Evolutionary conservation across 2,113 vertebrate genomes (phyloP), one percentile per base, ranked within the genome.

Genomic region (Seriola quinqueradiata): DNA sequence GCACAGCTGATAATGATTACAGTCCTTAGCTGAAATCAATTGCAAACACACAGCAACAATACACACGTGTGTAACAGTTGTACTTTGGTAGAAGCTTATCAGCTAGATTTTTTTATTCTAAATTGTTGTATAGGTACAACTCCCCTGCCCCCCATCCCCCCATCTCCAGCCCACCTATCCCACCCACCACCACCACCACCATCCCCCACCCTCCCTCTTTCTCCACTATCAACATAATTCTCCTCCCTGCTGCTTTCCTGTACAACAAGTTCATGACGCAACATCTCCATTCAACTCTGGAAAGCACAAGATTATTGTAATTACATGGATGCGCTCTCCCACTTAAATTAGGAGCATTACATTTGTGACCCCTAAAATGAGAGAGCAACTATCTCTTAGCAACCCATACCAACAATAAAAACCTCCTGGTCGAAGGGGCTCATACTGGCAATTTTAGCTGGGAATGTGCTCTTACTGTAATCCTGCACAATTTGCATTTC

Each of bases 261-360:
- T 67, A 66, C 64, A 69, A 68, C 52, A 75, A 28, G 32, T 79
- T 63, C 52, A 69, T 83, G 84, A 92, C 32, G 75, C 70, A 83
- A 70, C 79, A 79, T 86, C 74, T 71, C 75, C 61, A 69, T 82
- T 83, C 79, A 83, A 63, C 75, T 79, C 77, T 65, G 81, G 38
- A 60, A 90, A 89, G 79, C 68, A 81, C 70, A 74, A 79, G 88
- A 90, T 90, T 92, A 89, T 92, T 91, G 83, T 93, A 92, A 93
- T 93, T 93, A 93, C 79, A 91, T 76, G 89, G 88, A 86, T 89
- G 77, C n/a, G 55, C 81, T 92, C 79, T 85, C 64, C 87, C 69
- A 71, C 70, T 75, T 57, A 93, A 93, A 93, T 90, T 82, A 89
- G 65, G 79, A 73, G 69, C 77, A 81, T 87, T 90, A 77, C 64